Base-by-base conservation (phyloP, 2,888 invertebrate species). In the Suillia variegata region DNA sequence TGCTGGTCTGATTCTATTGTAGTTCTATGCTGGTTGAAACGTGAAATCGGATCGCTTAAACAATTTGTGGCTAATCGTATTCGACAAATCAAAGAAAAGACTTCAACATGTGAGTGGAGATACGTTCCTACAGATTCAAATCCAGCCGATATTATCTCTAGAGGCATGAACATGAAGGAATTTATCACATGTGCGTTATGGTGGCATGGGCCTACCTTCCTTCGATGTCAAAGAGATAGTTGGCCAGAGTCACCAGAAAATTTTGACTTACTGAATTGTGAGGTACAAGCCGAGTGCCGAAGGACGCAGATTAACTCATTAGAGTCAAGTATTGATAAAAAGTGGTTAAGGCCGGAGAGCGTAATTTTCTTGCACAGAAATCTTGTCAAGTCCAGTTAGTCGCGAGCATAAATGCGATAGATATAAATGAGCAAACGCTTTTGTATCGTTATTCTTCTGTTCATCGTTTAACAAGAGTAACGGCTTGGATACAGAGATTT, bases 51-150 rank as follows among this genome's bases (percentile, higher is more conserved):
- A 5, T 12, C 45, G 2, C 45, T 45, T 20, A 45, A 45, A 20
- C 45, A 45, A 8, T 60, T 56, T 24, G 49, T 56, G 13, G 61
- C 56, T 12, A 61, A 61, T 45, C 48, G 61, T 15, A 31, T 61
- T 1, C 51, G 17, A 33, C 57, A 57, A 33, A 61, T 61, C 42
- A 54, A 57, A 51, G 17, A 34, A 15, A 53, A 52, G 17, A 54
- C 38, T 22, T 20, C 15, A 34, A 47, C 20, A 8, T 38, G 38
- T 31, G n/a, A 22, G 15, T 61, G 51, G 54, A 45, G 48, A 31
- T 33, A 61, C 8, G 57, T 57, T 12, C 15, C 21, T 8, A 47
- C 54, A 2, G 51, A 61, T 18, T 48, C 54, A 21, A 61, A 57
- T 17, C 48, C 60, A 53, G 60, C 56, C 18, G 59, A 56, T 15